A percentile compares a stretch with the other conserved stretches of the same genome.
phyloP scores from a whole-genome alignment of 92 coral and sea anemone genomes.

The Palythoa grandis region DNA sequence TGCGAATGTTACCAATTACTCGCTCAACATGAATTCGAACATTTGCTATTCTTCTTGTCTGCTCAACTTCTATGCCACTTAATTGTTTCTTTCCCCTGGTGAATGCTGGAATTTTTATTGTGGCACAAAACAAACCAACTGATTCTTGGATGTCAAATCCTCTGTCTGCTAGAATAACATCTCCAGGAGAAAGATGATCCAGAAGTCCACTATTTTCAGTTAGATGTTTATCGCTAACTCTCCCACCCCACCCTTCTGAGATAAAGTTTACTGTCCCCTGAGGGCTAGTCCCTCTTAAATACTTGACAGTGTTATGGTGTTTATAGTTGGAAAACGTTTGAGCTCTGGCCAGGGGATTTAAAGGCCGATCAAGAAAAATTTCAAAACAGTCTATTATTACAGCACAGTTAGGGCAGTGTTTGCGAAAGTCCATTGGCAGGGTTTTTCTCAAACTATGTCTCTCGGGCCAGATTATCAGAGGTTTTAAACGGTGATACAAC shows the following conservation, averaged over 20 bases:
- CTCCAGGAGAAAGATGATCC: constrained; percentile 56
- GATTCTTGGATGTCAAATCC: no score
- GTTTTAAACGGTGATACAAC: background rate
- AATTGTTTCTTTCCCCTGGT: constrained; percentile 45
- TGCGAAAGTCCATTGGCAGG: constrained; percentile 33
- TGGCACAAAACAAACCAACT: background rate
- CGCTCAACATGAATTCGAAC: constrained; percentile 61
- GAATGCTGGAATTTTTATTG: background rate
- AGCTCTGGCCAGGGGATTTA: constrained; percentile 33
- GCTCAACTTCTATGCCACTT: constrained; percentile 66
- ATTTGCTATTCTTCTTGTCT: constrained; percentile 23
- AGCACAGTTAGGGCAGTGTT: constrained; percentile 14
- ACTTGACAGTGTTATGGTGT: no score
- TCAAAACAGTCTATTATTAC: constrained; percentile 27
- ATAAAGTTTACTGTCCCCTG: no score
- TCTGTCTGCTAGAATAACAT: constrained; percentile 32
- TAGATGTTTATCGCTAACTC: constrained; percentile 41
- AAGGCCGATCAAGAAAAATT: constrained; percentile 10
- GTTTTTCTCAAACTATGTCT: background rate
- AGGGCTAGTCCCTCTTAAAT: no score
- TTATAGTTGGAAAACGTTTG: no score
- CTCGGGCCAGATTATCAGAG: constrained; percentile 28
- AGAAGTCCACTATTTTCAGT: constrained; percentile 63
- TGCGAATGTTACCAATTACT: constrained; percentile 63
- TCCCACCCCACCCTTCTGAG: no score